Conservation (phyloP, 2,888 invertebrate species). For the Archips xylosteana region DNA sequence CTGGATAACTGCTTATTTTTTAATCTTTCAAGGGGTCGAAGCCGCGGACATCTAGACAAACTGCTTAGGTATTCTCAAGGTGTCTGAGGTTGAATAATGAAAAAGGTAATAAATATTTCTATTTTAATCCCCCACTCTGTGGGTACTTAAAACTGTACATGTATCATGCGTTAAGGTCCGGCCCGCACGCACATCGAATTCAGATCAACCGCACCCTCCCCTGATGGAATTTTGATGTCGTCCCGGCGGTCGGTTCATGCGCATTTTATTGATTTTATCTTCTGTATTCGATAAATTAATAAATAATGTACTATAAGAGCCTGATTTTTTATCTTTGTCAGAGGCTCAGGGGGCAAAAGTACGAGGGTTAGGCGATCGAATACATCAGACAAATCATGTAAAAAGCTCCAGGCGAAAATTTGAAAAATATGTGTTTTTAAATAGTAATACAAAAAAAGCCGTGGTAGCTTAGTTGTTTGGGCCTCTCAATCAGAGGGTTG, state of each 20-base stretch:
- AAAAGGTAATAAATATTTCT: conserved; percentile 4
- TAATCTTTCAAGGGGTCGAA: too few species aligned
- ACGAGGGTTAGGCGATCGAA: not conserved
- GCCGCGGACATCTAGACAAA: too few species aligned
- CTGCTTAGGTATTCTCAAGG: not conserved
- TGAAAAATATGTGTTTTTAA: not conserved
- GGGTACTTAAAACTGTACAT: conserved; percentile 41
- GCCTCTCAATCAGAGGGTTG: too few species aligned
- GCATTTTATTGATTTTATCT: conserved; percentile 44
- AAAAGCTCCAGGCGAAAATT: too few species aligned
- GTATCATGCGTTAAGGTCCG: conserved; percentile 43
- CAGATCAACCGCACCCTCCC: conserved; percentile 65
- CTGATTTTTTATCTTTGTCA: not conserved
- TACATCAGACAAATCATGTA: too few species aligned
- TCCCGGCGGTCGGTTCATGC: conserved; percentile 51
- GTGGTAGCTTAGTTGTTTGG: too few species aligned
- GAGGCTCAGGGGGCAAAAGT: not conserved
- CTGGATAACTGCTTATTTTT: too few species aligned
- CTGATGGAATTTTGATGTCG: conserved; percentile 77
- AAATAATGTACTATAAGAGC: conserved; percentile 33
- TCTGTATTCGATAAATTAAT: conserved; percentile 40
- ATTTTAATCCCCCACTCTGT: conserved; percentile 12
- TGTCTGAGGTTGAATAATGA: not conserved
- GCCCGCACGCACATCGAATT: conserved; percentile 71
- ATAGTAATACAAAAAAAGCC: too few species aligned